Percentiles rank a stretch among this genome's conserved stretches.
phyloP scores from a whole-genome alignment of 1,140 invertebrate genomes.

The Nylanderia fulva region DNA sequence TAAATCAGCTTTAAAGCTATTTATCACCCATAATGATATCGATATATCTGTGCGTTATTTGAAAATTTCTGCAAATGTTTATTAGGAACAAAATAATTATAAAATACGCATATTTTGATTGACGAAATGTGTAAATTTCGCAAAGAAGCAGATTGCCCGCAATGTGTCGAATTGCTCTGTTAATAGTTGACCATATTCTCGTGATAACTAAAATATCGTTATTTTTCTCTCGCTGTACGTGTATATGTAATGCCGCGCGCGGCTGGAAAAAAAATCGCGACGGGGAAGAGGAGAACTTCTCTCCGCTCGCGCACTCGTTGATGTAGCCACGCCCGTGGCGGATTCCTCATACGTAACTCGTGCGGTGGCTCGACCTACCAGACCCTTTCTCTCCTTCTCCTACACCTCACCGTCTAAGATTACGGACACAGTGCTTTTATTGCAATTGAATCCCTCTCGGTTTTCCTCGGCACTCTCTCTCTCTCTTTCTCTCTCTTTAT shows the following conservation, averaged over 20 bases:
- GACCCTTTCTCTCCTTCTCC: constrained; percentile 77
- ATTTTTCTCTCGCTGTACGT: neutral
- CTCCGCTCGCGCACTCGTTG: constrained; percentile 77
- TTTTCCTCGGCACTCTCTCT: constrained; percentile 37
- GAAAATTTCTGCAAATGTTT: too few relatives aligned
- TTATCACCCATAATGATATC: too few relatives aligned
- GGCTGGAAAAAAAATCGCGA: constrained; percentile 73
- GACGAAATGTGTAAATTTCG: neutral
- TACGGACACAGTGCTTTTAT: constrained; percentile 83
- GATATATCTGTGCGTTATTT: too few relatives aligned
- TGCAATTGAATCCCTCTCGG: constrained; percentile 84
- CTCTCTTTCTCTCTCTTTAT: constrained; percentile 50
- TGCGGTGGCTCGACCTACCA: constrained; percentile 85
- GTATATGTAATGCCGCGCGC: constrained; percentile 39
- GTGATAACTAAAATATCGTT: constrained; percentile 19
- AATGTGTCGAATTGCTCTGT: neutral
- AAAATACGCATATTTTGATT: neutral
- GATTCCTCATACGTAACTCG: constrained; percentile 86
- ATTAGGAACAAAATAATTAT: neutral
- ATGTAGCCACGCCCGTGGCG: constrained; percentile 85
- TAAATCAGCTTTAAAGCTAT: too few relatives aligned
- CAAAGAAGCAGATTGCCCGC: too few relatives aligned
- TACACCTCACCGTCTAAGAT: constrained; percentile 78
- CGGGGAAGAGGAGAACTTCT: constrained; percentile 75
- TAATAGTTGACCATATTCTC: neutral